These are phyloP conservation scores for Cephus pulcher DNA, from an alignment of 2,888 invertebrate species.

Conservation along the genomic window DNA sequence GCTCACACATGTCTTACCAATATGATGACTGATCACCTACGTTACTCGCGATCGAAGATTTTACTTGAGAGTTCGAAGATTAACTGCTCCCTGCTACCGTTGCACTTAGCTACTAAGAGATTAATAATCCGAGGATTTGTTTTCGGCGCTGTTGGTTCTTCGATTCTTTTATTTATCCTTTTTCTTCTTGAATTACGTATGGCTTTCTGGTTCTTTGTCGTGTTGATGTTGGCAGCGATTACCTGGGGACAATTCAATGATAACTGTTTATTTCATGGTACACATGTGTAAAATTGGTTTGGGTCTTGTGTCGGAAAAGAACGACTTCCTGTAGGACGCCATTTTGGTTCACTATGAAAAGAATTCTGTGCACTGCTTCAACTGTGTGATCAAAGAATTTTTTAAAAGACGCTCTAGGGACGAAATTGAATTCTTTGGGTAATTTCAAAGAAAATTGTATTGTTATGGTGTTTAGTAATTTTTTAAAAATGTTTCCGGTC, in stretches of 20 bases:
- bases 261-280: too few relatives aligned
- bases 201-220: background rate
- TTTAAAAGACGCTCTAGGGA: too few relatives aligned
- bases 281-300: too few relatives aligned
- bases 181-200: background rate
- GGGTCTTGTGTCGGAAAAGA: background rate
- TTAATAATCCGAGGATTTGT: background rate
- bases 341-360: background rate
- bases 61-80: background rate
- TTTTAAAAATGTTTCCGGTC: background rate
- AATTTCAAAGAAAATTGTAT: background rate
- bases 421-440: too few relatives aligned
- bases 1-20: background rate
- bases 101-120: background rate
- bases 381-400: too few relatives aligned
- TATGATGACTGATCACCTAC: conserved; percentile 15
- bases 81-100: background rate
- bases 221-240: too few relatives aligned
- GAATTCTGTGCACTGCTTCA: background rate
- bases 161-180: background rate
- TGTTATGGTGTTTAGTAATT: background rate
- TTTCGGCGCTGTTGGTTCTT: background rate
- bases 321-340: background rate
- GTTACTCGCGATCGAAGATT: background rate
- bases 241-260: too few relatives aligned